Evolutionary conservation across 2,797 vertebrate species (phyloP).

Genomic region (Apodemus agrarius): DNA sequence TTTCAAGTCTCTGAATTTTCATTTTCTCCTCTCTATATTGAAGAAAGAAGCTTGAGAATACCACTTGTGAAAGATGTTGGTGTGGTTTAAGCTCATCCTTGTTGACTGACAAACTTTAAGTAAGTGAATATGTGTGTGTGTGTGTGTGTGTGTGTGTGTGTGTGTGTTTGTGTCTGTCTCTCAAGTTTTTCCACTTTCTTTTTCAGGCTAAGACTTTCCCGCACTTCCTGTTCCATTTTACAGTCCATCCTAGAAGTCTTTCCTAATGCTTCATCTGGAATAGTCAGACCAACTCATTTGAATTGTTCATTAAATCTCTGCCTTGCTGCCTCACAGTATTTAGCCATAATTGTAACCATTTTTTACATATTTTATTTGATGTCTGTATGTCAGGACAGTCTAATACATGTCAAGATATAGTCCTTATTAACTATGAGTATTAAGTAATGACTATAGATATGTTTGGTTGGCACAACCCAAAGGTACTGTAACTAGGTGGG

Average conservation of each 20-base stretch:
- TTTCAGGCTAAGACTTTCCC: neutral
- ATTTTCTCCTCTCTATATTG: neutral
- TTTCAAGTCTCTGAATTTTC: neutral
- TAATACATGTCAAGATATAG: neutral
- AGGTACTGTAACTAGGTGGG: neutral
- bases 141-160: neutral
- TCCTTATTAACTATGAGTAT: neutral
- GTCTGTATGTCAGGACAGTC: neutral
- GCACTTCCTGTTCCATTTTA: neutral
- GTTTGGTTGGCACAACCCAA: neutral
- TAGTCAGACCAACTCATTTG: neutral
- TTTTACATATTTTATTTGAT: neutral
- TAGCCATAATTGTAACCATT: neutral
- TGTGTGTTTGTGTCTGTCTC: neutral
- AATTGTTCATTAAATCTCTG: neutral
- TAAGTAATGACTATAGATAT: neutral
- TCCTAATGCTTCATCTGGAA: rapidly evolving
- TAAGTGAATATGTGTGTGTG: neutral
- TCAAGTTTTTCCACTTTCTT: neutral
- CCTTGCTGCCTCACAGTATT: neutral
- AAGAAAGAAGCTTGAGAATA: neutral
- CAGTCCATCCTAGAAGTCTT: neutral
- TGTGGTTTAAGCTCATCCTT: neutral
- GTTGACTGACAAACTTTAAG: neutral
- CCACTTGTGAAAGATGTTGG: neutral